Evolutionary conservation across 2,888 invertebrate species (phyloP).

Genomic region (Acrocyrtus sp.): DNA sequence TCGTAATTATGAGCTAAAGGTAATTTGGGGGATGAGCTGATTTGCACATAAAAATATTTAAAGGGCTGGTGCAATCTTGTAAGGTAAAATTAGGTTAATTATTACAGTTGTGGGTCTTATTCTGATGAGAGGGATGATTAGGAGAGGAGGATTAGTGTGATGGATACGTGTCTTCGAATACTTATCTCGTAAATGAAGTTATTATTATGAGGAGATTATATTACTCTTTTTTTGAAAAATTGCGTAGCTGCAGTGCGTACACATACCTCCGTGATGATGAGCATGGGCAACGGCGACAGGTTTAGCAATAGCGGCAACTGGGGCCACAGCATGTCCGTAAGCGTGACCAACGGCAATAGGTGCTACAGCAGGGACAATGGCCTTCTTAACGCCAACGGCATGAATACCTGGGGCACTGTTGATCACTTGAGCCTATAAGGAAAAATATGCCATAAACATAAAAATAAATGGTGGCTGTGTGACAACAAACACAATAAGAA

Average conservation of each 20-base stretch:
- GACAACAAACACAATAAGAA: no score
- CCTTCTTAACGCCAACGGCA: slow-evolving; percentile 37
- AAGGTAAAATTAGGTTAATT: slow-evolving; percentile 15
- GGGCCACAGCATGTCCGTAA: slow-evolving; percentile 14
- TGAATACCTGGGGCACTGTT: slow-evolving; percentile 37
- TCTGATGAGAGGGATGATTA: no score
- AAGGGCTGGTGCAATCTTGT: no score
- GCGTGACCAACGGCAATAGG: slow-evolving; percentile 26
- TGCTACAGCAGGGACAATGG: slow-evolving; percentile 37
- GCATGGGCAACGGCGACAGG: slow-evolving; percentile 33
- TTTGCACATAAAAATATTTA: no score
- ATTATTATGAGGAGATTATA: slow-evolving; percentile 1
- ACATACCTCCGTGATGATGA: slow-evolving; percentile 32
- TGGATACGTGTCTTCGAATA: neutral
- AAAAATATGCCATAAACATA: no score
- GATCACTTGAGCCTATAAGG: slow-evolving; percentile 36
- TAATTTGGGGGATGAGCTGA: no score
- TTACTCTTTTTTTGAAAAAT: neutral
- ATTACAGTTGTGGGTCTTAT: no score
- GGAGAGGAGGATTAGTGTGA: neutral
- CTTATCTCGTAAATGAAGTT: no score
- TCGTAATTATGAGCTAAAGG: no score
- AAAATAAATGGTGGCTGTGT: no score
- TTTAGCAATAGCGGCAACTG: slow-evolving; percentile 27
- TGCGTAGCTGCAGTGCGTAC: neutral